Evolutionary conservation across 2,113 vertebrate genomes (phyloP), one percentile per base, ranked within the genome.

Genomic region (Columba livia): DNA sequence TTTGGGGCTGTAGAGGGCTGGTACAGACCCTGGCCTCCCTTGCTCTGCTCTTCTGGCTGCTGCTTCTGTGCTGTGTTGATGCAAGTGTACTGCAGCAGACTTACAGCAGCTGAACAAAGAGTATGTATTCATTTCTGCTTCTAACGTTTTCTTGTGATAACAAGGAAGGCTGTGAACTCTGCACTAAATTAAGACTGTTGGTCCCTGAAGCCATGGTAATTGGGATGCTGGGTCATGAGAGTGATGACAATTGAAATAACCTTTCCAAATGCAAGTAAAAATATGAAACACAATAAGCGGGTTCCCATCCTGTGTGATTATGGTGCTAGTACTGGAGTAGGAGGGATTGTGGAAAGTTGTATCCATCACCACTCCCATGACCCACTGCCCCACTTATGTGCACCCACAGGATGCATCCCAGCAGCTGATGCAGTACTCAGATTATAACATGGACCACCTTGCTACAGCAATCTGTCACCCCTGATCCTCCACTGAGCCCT

Each of bases 201-300:
- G 24, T 79, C 58, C 56, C 54, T 53, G 31, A 78, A 82, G 50
- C 73, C 50, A 10, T 6, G 6, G 26, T 75, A 89, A 91, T 16
- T 84, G 67, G 71, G 84, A 64, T 60, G 86, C 42, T 67, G n/a
- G 79, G 71, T 96, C 84, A 81, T 32, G 12, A 62, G 31, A 57
- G 54, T 24, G 18, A 53, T 85, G 53, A 31, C 64, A 79, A 34
- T 7, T 4, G 2, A 36, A 65, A 57, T 2, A 53, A 56, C 24
- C 51, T 56, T 91, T 67, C 54, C 36, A 51, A 94, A 82, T 24
- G 2, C 82, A 84, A 95, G 67, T 60, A 71, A 80, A 74, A 77
- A 29, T 91, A 65, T 77, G 79, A 91, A 88, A 90, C 65, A 69
- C 6, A 47, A 44, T 29, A 17, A 23, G 44, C 23, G 53, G 48